Evolutionary conservation across 2,113 vertebrate species (phyloP).

Genomic region (Dermatemys mawii): DNA sequence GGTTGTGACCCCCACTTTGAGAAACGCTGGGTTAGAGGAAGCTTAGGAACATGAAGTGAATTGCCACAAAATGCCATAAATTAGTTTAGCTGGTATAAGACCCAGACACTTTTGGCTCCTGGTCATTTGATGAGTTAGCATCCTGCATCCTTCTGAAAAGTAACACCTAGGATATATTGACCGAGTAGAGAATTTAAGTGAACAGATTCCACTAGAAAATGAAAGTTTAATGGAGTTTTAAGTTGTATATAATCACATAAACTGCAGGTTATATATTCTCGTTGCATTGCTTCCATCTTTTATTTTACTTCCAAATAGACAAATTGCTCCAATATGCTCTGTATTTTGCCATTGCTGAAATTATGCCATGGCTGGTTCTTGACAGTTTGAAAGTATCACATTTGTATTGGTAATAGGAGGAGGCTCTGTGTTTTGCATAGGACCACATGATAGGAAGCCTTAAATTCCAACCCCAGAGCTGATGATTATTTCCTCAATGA

Average conservation of each 20-base stretch:
- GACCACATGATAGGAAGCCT: background rate
- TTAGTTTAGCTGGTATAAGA: background rate
- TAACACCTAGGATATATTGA: background rate
- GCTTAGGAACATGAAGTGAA: background rate
- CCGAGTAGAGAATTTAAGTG: background rate
- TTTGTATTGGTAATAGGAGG: background rate
- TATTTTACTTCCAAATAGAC: background rate
- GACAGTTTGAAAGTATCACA: background rate
- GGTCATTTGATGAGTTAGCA: background rate
- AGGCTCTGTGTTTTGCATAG: background rate
- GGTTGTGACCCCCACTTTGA: no score
- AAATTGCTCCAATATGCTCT: background rate
- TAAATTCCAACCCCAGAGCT: background rate
- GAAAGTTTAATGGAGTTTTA: background rate
- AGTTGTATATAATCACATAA: background rate
- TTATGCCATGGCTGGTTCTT: background rate
- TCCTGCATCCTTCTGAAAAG: background rate
- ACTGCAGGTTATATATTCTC: background rate
- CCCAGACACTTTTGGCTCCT: background rate
- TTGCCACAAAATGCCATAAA: background rate
- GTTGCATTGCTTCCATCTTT: background rate
- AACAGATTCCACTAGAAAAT: background rate
- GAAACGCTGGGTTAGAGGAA: background rate
- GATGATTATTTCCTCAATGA: background rate
- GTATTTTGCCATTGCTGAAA: background rate